These are phyloP conservation scores for Leucophenga varia DNA, from an alignment of 1,140 invertebrate species.

Conservation along the genomic window DNA sequence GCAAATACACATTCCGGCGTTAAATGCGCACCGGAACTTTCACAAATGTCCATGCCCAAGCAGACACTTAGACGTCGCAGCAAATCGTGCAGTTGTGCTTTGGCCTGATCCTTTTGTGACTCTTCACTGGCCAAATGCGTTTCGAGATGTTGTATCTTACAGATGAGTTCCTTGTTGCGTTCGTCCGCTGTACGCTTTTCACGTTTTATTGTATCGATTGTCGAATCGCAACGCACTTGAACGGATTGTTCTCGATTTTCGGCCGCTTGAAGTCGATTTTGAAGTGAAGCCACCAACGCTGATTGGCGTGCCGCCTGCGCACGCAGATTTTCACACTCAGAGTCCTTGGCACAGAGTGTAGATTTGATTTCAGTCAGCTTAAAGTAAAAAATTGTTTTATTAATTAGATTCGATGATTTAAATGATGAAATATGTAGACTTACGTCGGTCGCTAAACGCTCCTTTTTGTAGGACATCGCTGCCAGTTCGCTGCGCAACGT, in stretches of 20 bases:
- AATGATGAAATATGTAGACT: slow-evolving; percentile 11
- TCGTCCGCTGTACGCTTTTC: slow-evolving; percentile 76
- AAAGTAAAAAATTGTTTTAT: too few relatives aligned
- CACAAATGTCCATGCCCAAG: slow-evolving; percentile 68
- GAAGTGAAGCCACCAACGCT: slow-evolving; percentile 74
- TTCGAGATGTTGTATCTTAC: slow-evolving; percentile 71
- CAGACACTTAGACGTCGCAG: slow-evolving; percentile 67
- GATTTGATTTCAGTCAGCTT: slow-evolving; percentile 40
- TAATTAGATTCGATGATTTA: too few relatives aligned
- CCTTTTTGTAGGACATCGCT: slow-evolving; percentile 77
- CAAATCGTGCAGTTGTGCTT: slow-evolving; percentile 68
- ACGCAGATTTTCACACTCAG: slow-evolving; percentile 59
- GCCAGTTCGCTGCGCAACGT: slow-evolving; percentile 76
- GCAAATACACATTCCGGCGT: slow-evolving; percentile 68
- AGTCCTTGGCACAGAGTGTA: slow-evolving; percentile 34
- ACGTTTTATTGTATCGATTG: slow-evolving; percentile 70
- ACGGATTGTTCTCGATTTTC: slow-evolving; percentile 73
- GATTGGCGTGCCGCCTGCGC: slow-evolving; percentile 79
- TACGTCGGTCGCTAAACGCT: slow-evolving; percentile 74
- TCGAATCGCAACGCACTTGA: slow-evolving; percentile 68
- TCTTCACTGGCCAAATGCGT: slow-evolving; percentile 69
- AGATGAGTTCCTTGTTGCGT: slow-evolving; percentile 72
- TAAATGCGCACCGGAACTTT: slow-evolving; percentile 59
- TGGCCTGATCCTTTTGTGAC: slow-evolving; percentile 66
- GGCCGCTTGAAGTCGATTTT: slow-evolving; percentile 75